Evolutionary conservation across 92 coral and sea anemone species (phyloP).

Genomic region (Epizoanthus fatuus): DNA sequence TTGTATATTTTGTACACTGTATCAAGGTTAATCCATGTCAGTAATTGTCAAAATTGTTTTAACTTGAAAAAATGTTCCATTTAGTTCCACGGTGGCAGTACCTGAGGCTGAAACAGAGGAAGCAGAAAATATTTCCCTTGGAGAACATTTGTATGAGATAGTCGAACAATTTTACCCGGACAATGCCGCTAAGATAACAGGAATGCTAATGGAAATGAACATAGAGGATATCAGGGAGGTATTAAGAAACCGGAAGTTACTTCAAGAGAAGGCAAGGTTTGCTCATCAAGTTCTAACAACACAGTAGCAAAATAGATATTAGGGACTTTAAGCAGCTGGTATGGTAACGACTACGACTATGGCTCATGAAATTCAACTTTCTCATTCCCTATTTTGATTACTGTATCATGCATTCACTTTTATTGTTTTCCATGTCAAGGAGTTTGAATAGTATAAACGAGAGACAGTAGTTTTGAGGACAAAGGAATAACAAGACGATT

Average conservation of each 20-base stretch:
- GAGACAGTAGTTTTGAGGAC: too few species aligned
- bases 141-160: slow-evolving; percentile 25
- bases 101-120: background rate
- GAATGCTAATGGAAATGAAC: slow-evolving; percentile 49
- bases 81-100: background rate
- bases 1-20: too few species aligned
- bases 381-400: too few species aligned
- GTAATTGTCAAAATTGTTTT: too few species aligned
- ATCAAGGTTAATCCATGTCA: too few species aligned
- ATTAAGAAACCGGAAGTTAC: background rate
- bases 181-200: slow-evolving; percentile 32
- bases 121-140: slow-evolving; percentile 25
- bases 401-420: too few species aligned
- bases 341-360: too few species aligned
- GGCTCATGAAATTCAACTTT: too few species aligned
- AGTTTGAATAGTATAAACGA: too few species aligned
- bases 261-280: slow-evolving; percentile 14
- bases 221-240: slow-evolving; percentile 15
- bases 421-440: too few species aligned
- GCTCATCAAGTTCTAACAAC: slow-evolving; percentile 20
- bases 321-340: too few species aligned
- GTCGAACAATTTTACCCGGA: slow-evolving; percentile 28
- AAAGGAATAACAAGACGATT: too few species aligned
- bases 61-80: background rate
- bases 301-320: background rate